Conservation (phyloP, 2,797 vertebrate genomes). For the Dermochelys coriacea region DNA sequence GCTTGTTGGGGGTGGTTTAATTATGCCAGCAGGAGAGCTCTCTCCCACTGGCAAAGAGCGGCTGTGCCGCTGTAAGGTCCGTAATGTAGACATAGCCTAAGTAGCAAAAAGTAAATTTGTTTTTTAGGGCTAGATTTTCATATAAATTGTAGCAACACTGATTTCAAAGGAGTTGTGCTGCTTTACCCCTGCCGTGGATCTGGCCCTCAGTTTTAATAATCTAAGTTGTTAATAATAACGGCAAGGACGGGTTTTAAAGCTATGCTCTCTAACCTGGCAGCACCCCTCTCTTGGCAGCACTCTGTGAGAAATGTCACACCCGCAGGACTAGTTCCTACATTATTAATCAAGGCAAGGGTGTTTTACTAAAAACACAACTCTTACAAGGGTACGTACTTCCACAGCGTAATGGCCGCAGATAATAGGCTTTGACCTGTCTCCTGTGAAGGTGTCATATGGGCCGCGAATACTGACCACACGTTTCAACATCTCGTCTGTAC, state of each 20-base stretch:
- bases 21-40: no score
- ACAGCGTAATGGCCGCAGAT: conserved; percentile 62
- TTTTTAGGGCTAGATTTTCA: background rate
- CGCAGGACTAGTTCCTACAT: background rate
- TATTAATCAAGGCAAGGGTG: background rate
- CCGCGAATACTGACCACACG: conserved; percentile 35
- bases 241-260: background rate
- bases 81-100: no score
- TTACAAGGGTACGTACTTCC: conserved; percentile 56
- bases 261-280: background rate
- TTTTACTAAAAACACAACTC: background rate
- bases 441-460: conserved; percentile 72
- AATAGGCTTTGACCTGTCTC: conserved; percentile 52
- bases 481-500: conserved; percentile 56
- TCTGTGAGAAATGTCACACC: background rate
- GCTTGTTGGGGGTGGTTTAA: no score
- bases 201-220: background rate
- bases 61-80: no score
- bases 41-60: no score
- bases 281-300: background rate
- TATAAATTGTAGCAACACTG: background rate
- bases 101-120: background rate
- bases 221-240: background rate
- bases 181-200: background rate
- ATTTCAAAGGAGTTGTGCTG: background rate